Conservation (phyloP, 2,113 vertebrate species). For the Forbesichthys papilliferus region DNA sequence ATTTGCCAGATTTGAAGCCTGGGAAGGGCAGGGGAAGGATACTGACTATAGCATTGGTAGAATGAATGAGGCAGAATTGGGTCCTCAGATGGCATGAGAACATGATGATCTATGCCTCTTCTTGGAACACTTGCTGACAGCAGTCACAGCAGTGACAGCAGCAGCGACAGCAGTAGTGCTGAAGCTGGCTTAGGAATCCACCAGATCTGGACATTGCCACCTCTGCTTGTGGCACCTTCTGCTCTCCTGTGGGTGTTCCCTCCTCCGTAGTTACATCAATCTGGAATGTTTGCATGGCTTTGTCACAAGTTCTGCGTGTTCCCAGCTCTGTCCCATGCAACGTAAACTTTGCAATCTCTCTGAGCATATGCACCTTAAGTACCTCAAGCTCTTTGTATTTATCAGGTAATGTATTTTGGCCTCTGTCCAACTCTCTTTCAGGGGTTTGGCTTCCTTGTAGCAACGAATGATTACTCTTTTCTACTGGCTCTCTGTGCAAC, state of each 20-base stretch:
- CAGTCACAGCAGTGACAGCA: conserved; percentile 38
- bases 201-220: background rate
- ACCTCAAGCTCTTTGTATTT: conserved; percentile 35
- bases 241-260: background rate
- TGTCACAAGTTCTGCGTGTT: conserved; percentile 19
- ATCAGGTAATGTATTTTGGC: background rate
- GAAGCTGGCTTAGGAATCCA: conserved; percentile 43
- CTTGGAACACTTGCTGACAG: conserved; percentile 14
- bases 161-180: conserved; percentile 48
- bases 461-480: background rate
- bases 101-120: conserved; percentile 5
- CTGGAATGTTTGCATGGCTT: conserved; percentile 44
- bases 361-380: conserved; percentile 29
- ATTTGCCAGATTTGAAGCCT: no score
- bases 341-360: conserved; percentile 29
- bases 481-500: conserved; percentile 9
- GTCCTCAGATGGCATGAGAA: no score
- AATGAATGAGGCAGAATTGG: background rate
- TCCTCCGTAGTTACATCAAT: background rate
- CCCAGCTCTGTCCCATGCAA: background rate
- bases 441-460: background rate
- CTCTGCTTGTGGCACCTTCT: background rate
- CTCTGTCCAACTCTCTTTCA: background rate
- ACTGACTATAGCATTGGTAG: background rate
- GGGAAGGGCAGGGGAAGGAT: no score